Base-by-base conservation (phyloP, 2,888 invertebrate species). In the Sepioteuthis lessoniana region DNA sequence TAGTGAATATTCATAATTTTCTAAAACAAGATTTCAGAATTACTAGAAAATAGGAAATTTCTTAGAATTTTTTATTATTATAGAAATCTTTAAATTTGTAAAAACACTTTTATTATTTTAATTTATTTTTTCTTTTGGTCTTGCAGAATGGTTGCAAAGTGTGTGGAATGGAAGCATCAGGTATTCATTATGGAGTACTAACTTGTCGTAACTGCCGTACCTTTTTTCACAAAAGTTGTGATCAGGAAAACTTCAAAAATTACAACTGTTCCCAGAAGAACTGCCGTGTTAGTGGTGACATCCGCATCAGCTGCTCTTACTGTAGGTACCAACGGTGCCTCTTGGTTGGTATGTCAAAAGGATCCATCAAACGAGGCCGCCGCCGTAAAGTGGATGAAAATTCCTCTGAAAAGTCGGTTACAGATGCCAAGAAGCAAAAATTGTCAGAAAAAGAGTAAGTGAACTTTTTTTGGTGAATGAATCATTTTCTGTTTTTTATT, bases 321-420 rank as follows among this genome's bases (percentile, higher is more conserved):
- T 97, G 97, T 94, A 96, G 97, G 7, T 97, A 97, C 95, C 96
- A 96, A 95, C 96, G 96, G 95, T 97, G 97, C 94, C 95, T 97
- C 35, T 93, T 93, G 13, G 96, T 96, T n/a, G 97, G 97, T 90
- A 97, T 97, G 97, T 97, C 97, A 16, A 94, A 96, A 95, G 95
- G 96, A 95, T 92, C 5, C 28, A 92, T 5, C 28, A 92, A 92
- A 92, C 46, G 91, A 46, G 91, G 91, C 3, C 42, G 91, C 0
- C 91, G 28, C 0, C 91, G 91, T 16, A 92, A 92, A 92, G 28
- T 92, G n/a, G 91, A 92, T 47, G 91, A 92, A 47, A 92, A 92
- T 92, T 42, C 47, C 19, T 92, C 91, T 0, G 76, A 76, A n/a
- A 92, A 92, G 42, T 46, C 46, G 3, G 47, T 92, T 42, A 21